Evolutionary conservation across 2,888 invertebrate species (phyloP), one percentile per base, ranked within the genome.

Genomic region (Ptilodon capucinus): DNA sequence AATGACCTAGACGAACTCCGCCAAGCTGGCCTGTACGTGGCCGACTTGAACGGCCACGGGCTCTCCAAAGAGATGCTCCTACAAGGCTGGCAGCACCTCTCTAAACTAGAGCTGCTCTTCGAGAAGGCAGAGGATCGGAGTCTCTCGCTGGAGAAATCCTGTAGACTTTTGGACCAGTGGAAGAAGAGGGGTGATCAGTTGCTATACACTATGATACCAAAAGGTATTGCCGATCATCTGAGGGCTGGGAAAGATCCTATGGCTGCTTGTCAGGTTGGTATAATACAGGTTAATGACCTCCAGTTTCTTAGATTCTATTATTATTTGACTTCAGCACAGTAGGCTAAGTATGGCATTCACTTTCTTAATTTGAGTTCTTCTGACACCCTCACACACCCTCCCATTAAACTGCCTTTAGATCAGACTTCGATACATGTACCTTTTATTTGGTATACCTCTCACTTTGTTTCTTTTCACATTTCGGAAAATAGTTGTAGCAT

Each of bases 141-240:
- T 30, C 92, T 93, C 45, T 95, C 96, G 49, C 84, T 98, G 51
- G 96, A 96, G 71, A 94, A 94, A 60, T 97, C 95, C 30, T 92
- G 96, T 68, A 92, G 94, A 44, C 87, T 97, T 16, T 86, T 95
- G 13, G 97, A 97, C 73, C 94, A 95, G 25, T 97, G 97, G 97
- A 96, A 97, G 79, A 93, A 94, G 48, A 93, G 95, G 60, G 96
- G 97, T 0, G 97, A 98, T 72, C 96, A 96, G 60, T 89, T 98
- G 4, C 87, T 98, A 0, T 97, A 97, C 74, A 97, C 97, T 0
- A 98, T 98, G 97, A 97, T 98, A 71, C 98, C 98, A 0, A 94
- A 94, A 68, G 94, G 94, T 1, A 95, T 97, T 13, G 97, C 97
- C 0, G 95, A 97, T 71, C 93, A 95, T 54, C 91, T 98, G 64